Evolutionary conservation across 2,888 invertebrate genomes (phyloP), one percentile per base, ranked within the genome.

Genomic region (Plemyria rubiginata): DNA sequence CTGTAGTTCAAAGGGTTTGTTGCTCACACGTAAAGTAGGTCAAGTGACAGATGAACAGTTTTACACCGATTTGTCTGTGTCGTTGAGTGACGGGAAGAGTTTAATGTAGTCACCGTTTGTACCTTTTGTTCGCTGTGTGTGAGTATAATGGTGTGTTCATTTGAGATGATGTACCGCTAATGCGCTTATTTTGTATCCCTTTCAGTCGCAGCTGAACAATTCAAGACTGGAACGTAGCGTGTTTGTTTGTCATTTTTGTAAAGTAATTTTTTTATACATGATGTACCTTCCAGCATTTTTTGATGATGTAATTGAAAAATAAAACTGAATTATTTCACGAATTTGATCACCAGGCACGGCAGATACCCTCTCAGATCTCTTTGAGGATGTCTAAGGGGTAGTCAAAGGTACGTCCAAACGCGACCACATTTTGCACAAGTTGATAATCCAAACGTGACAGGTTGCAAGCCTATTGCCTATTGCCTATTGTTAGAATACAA

Each of bases 21-120:
- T 67, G 65, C 69, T 73, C 76, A 74, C 69, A 73, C 76, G 76
- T 70, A 62, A 80, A 79, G 74, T 77, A 73, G 79, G 78, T 80
- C 77, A 77, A 77, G 77, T 72, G 75, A 78, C 74, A 68, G 70
- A 75, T 73, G 76, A 75, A 75, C 72, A 68, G 70, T 71, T 73
- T 60, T 70, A 54, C 68, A 54, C 70, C 67, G 70, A 79, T 79
- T 78, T 74, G 70, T 79, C 76, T 60, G 60, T 54, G 66, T 65
- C 60, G 50, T 46, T 32, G 46, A 58, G 50, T 67, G 65, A 68
- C 70, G 62, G 55, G 61, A 62, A 67, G 66, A 63, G 65, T 66
- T 65, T 70, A 68, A 68, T 71, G 70, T 67, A 65, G 62, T 62
- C 13, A 48, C 45, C 54, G 49, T 54, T 63, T 48, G 52, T 60